phyloP scores from a whole-genome alignment of 2,797 vertebrate genomes.

The Halcyon badia region DNA sequence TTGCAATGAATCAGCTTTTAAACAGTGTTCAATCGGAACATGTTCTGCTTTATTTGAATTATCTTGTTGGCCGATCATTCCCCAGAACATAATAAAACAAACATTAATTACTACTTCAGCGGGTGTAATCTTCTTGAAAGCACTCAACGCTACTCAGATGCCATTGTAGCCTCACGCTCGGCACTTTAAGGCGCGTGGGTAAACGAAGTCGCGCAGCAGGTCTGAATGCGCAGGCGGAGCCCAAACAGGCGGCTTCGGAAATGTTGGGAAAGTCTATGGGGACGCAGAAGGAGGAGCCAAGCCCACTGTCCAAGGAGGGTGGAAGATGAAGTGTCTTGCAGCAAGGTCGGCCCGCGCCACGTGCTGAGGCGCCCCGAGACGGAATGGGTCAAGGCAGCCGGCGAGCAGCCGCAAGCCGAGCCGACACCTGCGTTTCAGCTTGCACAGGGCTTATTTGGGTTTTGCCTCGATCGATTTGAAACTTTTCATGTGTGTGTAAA shows the following conservation, averaged over 20 bases:
- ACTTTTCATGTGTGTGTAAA: fast-evolving
- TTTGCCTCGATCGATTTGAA: fast-evolving
- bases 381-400: fast-evolving
- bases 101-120: constrained; percentile 76
- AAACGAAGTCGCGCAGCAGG: not conserved
- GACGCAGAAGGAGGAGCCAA: not conserved
- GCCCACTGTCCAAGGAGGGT: not conserved
- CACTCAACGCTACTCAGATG: not conserved
- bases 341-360: fast-evolving
- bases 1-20: constrained; percentile 27
- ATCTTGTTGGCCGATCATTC: constrained; percentile 70
- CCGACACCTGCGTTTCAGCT: fast-evolving
- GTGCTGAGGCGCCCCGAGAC: fast-evolving
- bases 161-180: not conserved
- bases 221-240: fast-evolving
- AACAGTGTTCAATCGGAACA: constrained; percentile 42
- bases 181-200: not conserved
- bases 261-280: fast-evolving
- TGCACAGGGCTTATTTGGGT: not conserved
- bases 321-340: not conserved
- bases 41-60: constrained; percentile 62
- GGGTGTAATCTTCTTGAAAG: constrained; percentile 48
- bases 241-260: fast-evolving
- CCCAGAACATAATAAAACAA: constrained; percentile 77
- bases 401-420: fast-evolving